Conservation (phyloP, 2,888 invertebrate species). For the Capitulum mitella region DNA sequence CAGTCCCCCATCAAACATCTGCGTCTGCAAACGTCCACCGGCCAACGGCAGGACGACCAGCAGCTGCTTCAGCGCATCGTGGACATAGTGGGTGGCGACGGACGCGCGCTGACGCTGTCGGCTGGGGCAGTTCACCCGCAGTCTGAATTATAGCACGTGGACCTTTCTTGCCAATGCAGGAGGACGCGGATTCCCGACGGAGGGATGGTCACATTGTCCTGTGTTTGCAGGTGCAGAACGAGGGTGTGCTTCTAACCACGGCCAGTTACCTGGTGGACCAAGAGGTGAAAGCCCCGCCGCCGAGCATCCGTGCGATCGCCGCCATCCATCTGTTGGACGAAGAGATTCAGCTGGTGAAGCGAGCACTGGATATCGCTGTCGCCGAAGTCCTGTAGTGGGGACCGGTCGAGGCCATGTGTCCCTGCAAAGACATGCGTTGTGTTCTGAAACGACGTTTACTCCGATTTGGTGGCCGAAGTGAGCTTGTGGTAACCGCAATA, state of each 20-base stretch:
- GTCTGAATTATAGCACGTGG: too few relatives aligned
- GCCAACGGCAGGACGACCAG: conserved; percentile 46
- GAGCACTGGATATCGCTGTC: background rate
- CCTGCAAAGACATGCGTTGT: too few relatives aligned
- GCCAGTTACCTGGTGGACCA: conserved; percentile 62
- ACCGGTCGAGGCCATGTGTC: too few relatives aligned
- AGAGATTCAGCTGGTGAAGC: background rate
- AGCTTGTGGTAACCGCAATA: too few relatives aligned
- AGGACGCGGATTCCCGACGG: too few relatives aligned
- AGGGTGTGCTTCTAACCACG: conserved; percentile 60
- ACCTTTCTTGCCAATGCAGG: too few relatives aligned
- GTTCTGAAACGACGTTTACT: too few relatives aligned
- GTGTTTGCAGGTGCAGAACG: conserved; percentile 53
- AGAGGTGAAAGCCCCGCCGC: conserved; percentile 58
- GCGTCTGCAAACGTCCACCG: conserved; percentile 49
- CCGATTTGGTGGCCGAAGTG: too few relatives aligned
- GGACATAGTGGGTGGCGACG: conserved; percentile 43
- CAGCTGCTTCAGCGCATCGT: conserved; percentile 56
- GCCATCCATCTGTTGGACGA: conserved; percentile 5
- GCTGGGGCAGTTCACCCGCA: too few relatives aligned
- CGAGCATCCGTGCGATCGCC: conserved; percentile 61
- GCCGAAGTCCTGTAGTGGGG: background rate
- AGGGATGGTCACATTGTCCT: too few relatives aligned
- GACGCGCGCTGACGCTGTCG: too few relatives aligned
- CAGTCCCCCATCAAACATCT: conserved; percentile 69